A percentile compares a stretch with the other conserved stretches of the same genome.
phyloP scores from a whole-genome alignment of 2,888 invertebrate species.

The Limnephilus rhombicus region DNA sequence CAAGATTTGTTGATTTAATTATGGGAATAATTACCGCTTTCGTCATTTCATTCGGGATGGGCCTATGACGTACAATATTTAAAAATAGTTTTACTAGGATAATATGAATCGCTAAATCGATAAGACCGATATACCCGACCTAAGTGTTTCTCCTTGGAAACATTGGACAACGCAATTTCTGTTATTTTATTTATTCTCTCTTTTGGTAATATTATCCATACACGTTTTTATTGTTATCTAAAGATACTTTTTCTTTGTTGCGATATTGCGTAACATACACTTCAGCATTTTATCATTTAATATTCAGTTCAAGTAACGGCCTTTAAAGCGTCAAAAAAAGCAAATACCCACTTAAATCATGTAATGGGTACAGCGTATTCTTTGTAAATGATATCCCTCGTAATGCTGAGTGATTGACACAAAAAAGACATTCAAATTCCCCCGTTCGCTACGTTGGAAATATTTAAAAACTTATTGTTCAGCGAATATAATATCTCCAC shows the following conservation, averaged over 20 bases:
- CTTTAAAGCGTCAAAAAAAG: slow-evolving; percentile 1
- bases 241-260: neutral
- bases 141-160: no score
- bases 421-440: slow-evolving; percentile 21
- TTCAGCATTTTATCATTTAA: neutral
- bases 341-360: slow-evolving; percentile 1
- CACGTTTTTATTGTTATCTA: neutral
- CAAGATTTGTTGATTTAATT: no score
- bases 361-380: neutral
- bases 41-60: no score
- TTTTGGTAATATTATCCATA: neutral
- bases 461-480: slow-evolving; percentile 37
- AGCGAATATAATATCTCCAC: slow-evolving; percentile 7
- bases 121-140: no score
- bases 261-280: neutral
- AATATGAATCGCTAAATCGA: no score
- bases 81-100: no score
- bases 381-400: neutral
- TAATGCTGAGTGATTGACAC: slow-evolving; percentile 31
- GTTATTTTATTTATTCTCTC: neutral
- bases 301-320: neutral
- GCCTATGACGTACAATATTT: no score
- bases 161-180: no score
- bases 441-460: neutral
- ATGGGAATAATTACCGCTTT: no score